phyloP scores from a whole-genome alignment of 1,140 invertebrate genomes.

The Pantala flavescens region DNA sequence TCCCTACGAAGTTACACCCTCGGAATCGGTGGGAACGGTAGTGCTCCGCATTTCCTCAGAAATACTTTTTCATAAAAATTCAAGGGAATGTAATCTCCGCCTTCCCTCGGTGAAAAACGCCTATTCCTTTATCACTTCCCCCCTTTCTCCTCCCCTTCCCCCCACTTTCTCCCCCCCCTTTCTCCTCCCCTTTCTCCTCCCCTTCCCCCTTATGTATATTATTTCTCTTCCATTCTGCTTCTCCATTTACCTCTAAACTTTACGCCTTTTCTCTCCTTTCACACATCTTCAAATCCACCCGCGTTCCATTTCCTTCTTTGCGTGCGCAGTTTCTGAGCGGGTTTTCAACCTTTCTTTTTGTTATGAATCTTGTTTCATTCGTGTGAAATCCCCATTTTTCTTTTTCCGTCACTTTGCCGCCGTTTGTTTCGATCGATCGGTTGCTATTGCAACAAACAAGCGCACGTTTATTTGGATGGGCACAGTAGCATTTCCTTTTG shows the following conservation, averaged over 20 bases:
- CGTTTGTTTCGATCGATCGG: too few relatives aligned
- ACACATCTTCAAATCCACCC: background rate
- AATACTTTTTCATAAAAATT: conserved; percentile 4
- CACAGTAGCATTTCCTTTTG: too few relatives aligned
- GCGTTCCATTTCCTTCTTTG: background rate
- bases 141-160: background rate
- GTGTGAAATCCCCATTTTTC: too few relatives aligned
- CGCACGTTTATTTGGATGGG: too few relatives aligned
- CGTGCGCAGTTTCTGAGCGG: too few relatives aligned
- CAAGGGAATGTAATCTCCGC: background rate
- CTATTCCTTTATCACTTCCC: conserved; percentile 3
- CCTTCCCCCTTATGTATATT: background rate
- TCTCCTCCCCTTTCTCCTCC: background rate
- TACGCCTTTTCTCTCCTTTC: background rate
- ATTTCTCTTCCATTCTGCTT: background rate
- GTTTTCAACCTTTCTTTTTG: too few relatives aligned
- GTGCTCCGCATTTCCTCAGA: background rate
- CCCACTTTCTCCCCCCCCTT: background rate
- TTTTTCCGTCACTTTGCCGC: too few relatives aligned
- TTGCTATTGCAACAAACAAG: too few relatives aligned
- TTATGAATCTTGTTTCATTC: too few relatives aligned
- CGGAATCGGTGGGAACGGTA: background rate
- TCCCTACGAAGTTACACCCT: background rate
- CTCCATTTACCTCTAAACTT: background rate
- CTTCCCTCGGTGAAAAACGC: background rate